These are phyloP conservation scores for Zhengitettix transpicula DNA, from an alignment of 2,888 invertebrate genomes.

Conservation along the genomic window DNA sequence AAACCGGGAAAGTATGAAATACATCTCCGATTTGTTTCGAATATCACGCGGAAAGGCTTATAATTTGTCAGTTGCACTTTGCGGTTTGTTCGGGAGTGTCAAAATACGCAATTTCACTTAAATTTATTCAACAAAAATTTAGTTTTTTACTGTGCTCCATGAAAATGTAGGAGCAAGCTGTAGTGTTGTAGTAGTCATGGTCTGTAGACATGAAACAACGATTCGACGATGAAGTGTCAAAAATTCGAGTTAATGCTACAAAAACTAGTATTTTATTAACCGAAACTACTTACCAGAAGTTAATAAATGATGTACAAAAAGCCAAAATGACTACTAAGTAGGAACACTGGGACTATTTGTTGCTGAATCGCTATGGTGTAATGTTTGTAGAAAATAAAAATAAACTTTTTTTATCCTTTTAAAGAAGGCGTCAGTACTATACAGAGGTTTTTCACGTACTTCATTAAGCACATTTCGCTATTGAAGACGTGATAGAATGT, in stretches of 20 bases:
- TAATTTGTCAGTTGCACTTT: not conserved
- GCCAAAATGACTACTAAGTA: not conserved
- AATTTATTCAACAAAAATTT: too few species aligned
- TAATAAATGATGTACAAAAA: not conserved
- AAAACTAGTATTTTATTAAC: not conserved
- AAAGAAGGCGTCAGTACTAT: not conserved
- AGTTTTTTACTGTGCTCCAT: too few species aligned
- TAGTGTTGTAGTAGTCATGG: not conserved
- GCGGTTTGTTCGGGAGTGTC: not conserved
- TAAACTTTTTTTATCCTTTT: not conserved
- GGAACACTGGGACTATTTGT: not conserved
- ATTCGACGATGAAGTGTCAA: not conserved
- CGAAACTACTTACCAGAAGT: not conserved
- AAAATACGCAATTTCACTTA: not conserved
- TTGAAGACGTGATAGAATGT: slow-evolving; percentile 18
- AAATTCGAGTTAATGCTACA: not conserved
- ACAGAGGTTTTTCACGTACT: slow-evolving; percentile 17
- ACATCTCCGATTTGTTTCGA: too few species aligned
- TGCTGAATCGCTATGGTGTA: not conserved
- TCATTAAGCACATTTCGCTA: slow-evolving; percentile 16
- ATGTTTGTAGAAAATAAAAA: not conserved
- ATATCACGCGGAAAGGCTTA: not conserved
- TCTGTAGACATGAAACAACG: not conserved
- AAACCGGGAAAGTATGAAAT: too few species aligned
- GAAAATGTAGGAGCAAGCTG: too few species aligned